Base-by-base conservation (phyloP, 2,113 vertebrate species). In the Ammodytes dubius region DNA sequence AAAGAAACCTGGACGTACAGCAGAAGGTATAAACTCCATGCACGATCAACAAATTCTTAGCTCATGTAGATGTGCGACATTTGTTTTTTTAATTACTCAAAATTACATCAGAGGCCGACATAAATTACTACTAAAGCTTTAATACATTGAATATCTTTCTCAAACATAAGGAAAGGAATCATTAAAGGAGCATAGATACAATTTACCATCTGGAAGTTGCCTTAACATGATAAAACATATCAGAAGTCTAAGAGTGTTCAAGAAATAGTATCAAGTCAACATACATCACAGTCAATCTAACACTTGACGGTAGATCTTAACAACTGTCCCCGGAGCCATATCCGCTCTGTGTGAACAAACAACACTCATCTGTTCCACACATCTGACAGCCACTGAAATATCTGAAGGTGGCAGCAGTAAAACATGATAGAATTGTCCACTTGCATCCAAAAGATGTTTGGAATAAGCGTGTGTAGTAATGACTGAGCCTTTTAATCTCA, bases 331-430 rank as follows among this genome's bases (percentile, higher is more conserved):
- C 2, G 13, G 14, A 66, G 52, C 13, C 3, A 3, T 2, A 52
- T 52, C n/a, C 1, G 7, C 52, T 60, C 19, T 14, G 43, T 72
- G 53, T 35, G 65, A 65, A 65, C 52, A 65, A 71, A 52, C 73
- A 77, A 57, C 64, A 43, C 53, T n/a, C n/a, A 27, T 35, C 39
- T 12, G 40, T 35, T 39, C 27, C 37, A 46, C 67, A 35, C 49
- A 50, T 52, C 19, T 0, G 43, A 42, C 17, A 27, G 68, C 47
- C 27, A 8, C 2, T 2, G 6, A 27, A 49, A 10, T 4, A 35
- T 1, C 5, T 3, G 6, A 42, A 15, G 14, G 13, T 9, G n/a
- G 12, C 56, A 7, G 49, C 7, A 19, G 42, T 12, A 5, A 5
- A 4, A 15, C 12, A 39, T 54, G 27, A 27, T 6, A 13, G 40